These are phyloP conservation scores for Cataglyphis albicans DNA, from an alignment of 2,888 invertebrate genomes.

Conservation along the genomic window DNA sequence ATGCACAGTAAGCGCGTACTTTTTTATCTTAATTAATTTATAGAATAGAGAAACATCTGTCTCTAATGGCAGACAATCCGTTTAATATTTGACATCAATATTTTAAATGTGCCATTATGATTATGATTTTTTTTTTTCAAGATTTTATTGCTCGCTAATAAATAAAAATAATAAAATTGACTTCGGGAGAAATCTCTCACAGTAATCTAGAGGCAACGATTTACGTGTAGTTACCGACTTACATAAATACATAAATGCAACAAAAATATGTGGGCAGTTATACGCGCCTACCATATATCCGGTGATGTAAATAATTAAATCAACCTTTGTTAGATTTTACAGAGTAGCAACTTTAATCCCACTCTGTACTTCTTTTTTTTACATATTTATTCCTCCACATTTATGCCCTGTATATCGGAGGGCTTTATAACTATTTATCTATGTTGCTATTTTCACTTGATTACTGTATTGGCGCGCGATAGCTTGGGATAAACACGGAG, in stretches of 20 bases:
- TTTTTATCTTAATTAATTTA: neutral
- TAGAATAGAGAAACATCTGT: neutral
- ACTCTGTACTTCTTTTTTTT: neutral
- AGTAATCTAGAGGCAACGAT: neutral
- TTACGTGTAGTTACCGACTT: neutral
- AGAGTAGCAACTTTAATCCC: constrained; percentile 22
- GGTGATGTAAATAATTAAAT: constrained; percentile 42
- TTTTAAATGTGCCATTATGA: neutral
- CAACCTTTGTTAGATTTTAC: constrained; percentile 27
- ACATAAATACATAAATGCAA: constrained; percentile 5
- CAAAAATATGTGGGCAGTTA: constrained; percentile 24
- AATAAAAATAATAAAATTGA: constrained; percentile 8
- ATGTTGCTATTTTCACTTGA: constrained; percentile 16
- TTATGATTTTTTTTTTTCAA: neutral
- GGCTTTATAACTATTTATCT: neutral
- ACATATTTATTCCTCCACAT: neutral
- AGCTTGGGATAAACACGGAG: constrained; percentile 54
- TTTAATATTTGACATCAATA: neutral
- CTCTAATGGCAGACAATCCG: too few relatives aligned
- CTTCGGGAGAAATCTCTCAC: neutral
- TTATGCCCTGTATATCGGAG: constrained; percentile 20
- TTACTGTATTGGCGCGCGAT: neutral
- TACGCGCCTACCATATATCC: constrained; percentile 19
- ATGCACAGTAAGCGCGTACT: neutral
- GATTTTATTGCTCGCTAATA: neutral